Conservation (phyloP, 2,797 vertebrate genomes). For the Galaxias olidus region DNA sequence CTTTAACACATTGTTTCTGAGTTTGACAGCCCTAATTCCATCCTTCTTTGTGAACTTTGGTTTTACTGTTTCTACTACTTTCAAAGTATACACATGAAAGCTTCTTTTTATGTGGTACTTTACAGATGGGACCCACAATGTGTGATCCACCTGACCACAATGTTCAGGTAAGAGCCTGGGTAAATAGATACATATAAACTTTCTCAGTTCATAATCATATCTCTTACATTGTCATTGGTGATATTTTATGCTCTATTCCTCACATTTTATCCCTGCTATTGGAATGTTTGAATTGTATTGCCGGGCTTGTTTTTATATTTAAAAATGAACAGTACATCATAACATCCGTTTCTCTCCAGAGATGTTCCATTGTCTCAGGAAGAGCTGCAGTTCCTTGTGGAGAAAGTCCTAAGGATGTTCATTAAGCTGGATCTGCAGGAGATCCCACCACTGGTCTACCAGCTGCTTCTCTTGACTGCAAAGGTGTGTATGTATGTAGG, state of each 20-base stretch:
- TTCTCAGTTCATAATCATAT: neutral
- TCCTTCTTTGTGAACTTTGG: no score
- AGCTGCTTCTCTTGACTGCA: constrained; percentile 89
- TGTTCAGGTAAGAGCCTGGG: constrained; percentile 87
- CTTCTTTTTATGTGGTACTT: constrained; percentile 41
- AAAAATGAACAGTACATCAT: neutral
- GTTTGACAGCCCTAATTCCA: no score
- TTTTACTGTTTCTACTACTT: no score
- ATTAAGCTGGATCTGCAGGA: constrained; percentile 90
- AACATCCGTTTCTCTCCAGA: constrained; percentile 63
- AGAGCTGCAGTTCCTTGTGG: constrained; percentile 88
- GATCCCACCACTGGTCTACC: constrained; percentile 94
- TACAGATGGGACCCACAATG: constrained; percentile 87
- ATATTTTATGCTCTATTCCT: neutral
- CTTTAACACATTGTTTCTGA: no score
- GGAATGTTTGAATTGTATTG: neutral
- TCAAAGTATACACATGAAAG: no score
- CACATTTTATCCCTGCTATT: neutral
- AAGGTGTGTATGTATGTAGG: constrained; percentile 76
- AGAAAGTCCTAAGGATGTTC: constrained; percentile 89
- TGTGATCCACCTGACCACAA: constrained; percentile 89
- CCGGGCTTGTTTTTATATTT: neutral
- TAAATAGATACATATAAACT: neutral
- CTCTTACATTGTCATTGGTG: no score
- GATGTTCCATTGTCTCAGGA: constrained; percentile 88